Conservation (phyloP, 1,140 invertebrate genomes). For the Drosophila subpulchrella region DNA sequence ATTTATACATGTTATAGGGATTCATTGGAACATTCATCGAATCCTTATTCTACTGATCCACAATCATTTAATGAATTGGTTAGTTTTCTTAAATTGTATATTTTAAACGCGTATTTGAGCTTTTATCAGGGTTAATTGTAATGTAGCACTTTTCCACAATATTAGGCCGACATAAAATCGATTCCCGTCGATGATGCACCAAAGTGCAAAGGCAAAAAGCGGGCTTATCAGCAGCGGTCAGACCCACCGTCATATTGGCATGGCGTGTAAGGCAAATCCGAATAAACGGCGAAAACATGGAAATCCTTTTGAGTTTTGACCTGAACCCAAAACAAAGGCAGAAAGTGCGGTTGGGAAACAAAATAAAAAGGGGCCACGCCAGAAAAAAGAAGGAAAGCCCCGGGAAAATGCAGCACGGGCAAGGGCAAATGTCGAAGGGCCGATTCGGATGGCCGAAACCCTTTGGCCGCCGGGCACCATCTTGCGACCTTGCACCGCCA, state of each 20-base stretch:
- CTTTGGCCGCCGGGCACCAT: constrained; percentile 3
- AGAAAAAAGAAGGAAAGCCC: background rate
- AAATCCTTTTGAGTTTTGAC: constrained; percentile 52
- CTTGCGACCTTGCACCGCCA: constrained; percentile 14
- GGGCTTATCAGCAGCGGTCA: constrained; percentile 14
- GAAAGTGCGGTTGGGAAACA: constrained; percentile 9
- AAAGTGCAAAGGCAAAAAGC: constrained; percentile 3
- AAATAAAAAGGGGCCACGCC: background rate
- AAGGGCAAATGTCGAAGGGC: constrained; percentile 31
- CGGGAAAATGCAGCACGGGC: constrained; percentile 42
- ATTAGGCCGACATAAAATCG: constrained; percentile 42
- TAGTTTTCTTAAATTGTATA: no score
- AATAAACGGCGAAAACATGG: constrained; percentile 6
- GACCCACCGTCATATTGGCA: no score
- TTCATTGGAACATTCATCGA: no score
- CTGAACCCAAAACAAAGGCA: constrained; percentile 18
- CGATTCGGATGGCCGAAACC: constrained; percentile 13
- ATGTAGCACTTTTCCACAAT: constrained; percentile 23
- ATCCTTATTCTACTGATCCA: no score
- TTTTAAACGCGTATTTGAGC: no score
- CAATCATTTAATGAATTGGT: no score
- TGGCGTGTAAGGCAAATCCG: background rate
- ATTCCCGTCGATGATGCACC: constrained; percentile 31
- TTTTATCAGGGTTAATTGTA: constrained; percentile 11
- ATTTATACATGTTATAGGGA: no score